Evolutionary conservation across 2,888 invertebrate genomes (phyloP), one percentile per base, ranked within the genome.

Genomic region (Drosophila meridiana): DNA sequence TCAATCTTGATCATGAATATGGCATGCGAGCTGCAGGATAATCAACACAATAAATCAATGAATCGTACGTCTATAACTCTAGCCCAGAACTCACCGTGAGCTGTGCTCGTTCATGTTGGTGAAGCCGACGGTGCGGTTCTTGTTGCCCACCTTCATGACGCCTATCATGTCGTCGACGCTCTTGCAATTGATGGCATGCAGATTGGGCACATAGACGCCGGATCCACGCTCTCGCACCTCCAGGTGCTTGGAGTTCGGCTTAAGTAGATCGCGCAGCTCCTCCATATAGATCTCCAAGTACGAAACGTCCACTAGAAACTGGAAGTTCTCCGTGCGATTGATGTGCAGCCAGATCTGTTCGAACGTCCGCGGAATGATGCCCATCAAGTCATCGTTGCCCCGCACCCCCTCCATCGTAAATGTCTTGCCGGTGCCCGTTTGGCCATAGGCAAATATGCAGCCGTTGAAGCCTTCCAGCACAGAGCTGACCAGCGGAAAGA

Each of bases 101-200:
- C 98, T 99, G 93, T 99, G 99, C 93, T 98, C 98, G 94, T 99
- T 99, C 99, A 99, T 99, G 93, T 99, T 97, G 61, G 99, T 99
- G 74, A 97, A 96, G 34, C 97, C 99, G 57, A 98, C 96, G n/a
- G 98, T 97, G 87, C 99, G 95, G 94, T 98, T 97, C 87, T 96
- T 95, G 93, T 99, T 99, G 60, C 99, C 99, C 53, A 96, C 94
- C 82, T 96, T 95, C 99, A 99, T 98, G 50, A 99, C 96, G 87
- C 97, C 96, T 80, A 98, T 95, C 94, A 99, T 99, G 94, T 99
- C 99, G 82, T 95, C 95, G 14, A 97, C 96, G 80, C 97, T 98
- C 93, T 98, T 98, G 92, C 99, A 99, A 63, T 98, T 97, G 91
- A 98, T 96, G 4, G 98, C 97, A 89, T 98, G 97, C 92, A 99